Evolutionary conservation across 2,888 invertebrate species (phyloP).

Genomic region (Nomada hirtipes): DNA sequence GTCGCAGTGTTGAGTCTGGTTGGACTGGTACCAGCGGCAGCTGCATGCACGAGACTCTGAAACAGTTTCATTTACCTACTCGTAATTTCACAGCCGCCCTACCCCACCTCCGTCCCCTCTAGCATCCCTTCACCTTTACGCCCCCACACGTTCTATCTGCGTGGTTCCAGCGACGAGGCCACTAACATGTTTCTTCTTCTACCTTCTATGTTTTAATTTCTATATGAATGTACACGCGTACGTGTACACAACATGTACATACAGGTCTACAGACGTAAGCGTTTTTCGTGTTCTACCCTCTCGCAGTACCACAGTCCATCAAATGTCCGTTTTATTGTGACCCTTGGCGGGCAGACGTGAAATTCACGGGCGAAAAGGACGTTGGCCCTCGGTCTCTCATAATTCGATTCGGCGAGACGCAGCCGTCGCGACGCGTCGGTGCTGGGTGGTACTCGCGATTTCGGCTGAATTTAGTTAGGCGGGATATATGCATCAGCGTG

Average conservation of each 20-base stretch:
- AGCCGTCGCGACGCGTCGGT: conserved; percentile 34
- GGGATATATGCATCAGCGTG: conserved; percentile 40
- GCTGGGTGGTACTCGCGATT: conserved; percentile 57
- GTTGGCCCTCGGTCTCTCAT: conserved; percentile 65
- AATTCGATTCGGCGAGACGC: conserved; percentile 70
- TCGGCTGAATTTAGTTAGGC: conserved; percentile 56
- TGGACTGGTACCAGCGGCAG: conserved; percentile 61
- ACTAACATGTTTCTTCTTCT: conserved; percentile 41
- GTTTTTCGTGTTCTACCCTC: conserved; percentile 4
- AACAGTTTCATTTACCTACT: conserved; percentile 76
- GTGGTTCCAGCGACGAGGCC: conserved; percentile 33
- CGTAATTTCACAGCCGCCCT: conserved; percentile 69
- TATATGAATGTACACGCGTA: neutral
- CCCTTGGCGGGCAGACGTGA: conserved; percentile 62
- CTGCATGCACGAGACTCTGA: conserved; percentile 66
- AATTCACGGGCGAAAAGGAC: conserved; percentile 63
- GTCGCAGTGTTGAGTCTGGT: conserved; percentile 53
- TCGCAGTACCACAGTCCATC: conserved; percentile 46
- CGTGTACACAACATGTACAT: too few relatives aligned
- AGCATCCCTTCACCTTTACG: conserved; percentile 34
- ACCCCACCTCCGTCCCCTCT: conserved; percentile 32
- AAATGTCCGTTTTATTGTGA: conserved; percentile 71
- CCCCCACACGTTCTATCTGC: conserved; percentile 13
- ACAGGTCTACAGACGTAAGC: neutral
- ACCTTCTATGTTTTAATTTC: conserved; percentile 2